Conservation (phyloP, 2,797 vertebrate species). For the Siniperca undulata region DNA sequence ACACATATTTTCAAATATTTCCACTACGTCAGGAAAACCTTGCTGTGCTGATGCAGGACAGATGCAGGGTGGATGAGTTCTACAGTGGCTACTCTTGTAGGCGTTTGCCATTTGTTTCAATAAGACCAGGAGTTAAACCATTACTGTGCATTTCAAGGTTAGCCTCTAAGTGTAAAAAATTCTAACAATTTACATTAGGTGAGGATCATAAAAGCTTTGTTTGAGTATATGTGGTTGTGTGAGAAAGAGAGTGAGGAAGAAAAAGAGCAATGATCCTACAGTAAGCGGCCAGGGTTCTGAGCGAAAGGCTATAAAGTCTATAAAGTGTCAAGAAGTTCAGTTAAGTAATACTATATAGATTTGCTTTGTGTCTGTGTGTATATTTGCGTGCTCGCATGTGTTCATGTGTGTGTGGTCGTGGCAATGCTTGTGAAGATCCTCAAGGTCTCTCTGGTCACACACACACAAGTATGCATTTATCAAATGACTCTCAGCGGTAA, state of each 20-base stretch:
- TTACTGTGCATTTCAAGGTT: constrained; percentile 70
- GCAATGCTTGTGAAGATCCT: constrained; percentile 40
- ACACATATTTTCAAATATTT: constrained; percentile 1
- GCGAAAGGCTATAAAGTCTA: constrained; percentile 56
- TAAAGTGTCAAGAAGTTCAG: constrained; percentile 50
- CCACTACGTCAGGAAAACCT: constrained; percentile 1
- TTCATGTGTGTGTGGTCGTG: constrained; percentile 1
- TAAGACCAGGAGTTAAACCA: constrained; percentile 51
- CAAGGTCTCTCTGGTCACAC: constrained; percentile 70
- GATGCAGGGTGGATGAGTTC: constrained; percentile 18
- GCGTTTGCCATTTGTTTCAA: constrained; percentile 64
- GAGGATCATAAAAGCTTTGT: constrained; percentile 26
- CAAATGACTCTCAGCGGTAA: constrained; percentile 68
- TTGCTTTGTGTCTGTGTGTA: constrained; percentile 28
- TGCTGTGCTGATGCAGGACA: constrained; percentile 2
- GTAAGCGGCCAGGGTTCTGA: constrained; percentile 40
- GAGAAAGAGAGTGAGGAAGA: constrained; percentile 22
- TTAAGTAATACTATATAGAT: constrained; percentile 38
- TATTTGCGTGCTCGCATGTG: not conserved
- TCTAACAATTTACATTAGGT: constrained; percentile 47
- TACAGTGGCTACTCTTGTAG: not conserved
- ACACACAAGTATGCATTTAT: constrained; percentile 58
- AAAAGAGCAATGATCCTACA: constrained; percentile 35
- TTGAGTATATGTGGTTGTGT: not conserved
- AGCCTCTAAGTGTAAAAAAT: constrained; percentile 69